Conservation (phyloP, 1,140 invertebrate species). For the Drosophila lowei region DNA sequence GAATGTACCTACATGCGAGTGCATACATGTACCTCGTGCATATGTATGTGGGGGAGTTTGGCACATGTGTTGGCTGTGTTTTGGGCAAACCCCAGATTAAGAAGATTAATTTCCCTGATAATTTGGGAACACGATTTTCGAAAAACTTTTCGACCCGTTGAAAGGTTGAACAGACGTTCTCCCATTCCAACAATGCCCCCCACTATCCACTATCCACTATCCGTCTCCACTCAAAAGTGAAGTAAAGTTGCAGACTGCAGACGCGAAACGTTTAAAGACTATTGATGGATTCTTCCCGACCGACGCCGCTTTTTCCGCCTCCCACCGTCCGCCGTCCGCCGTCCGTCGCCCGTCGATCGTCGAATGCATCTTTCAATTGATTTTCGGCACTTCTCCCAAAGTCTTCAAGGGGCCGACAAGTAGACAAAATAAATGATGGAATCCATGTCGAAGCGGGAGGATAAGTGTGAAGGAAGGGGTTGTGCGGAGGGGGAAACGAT, state of each 20-base stretch:
- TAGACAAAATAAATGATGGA: slow-evolving; percentile 34
- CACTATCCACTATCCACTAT: slow-evolving; percentile 5
- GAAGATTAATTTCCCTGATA: slow-evolving; percentile 76
- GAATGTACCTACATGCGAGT: slow-evolving; percentile 20
- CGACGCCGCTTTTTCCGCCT: too few species aligned
- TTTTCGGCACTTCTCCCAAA: slow-evolving; percentile 73
- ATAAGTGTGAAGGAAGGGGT: not conserved
- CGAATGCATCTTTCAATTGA: slow-evolving; percentile 48
- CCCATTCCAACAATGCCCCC: slow-evolving; percentile 2
- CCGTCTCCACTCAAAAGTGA: slow-evolving; percentile 11
- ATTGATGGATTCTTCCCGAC: slow-evolving; percentile 59
- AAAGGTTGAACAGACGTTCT: slow-evolving; percentile 59
- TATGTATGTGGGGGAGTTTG: slow-evolving; percentile 41
- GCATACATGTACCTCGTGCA: not conserved
- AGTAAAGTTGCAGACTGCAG: slow-evolving; percentile 47
- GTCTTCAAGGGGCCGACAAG: slow-evolving; percentile 50
- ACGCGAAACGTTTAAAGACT: slow-evolving; percentile 31
- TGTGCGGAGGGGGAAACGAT: too few species aligned
- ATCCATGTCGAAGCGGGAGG: not conserved
- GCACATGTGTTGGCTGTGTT: slow-evolving; percentile 68
- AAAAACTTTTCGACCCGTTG: slow-evolving; percentile 64
- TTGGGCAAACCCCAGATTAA: slow-evolving; percentile 70
- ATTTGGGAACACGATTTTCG: slow-evolving; percentile 39
- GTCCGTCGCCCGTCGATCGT: slow-evolving; percentile 37
- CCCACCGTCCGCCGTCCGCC: too few species aligned